Evolutionary conservation across 1,140 invertebrate genomes (phyloP).

Genomic region (Microplitis demolitor): DNA sequence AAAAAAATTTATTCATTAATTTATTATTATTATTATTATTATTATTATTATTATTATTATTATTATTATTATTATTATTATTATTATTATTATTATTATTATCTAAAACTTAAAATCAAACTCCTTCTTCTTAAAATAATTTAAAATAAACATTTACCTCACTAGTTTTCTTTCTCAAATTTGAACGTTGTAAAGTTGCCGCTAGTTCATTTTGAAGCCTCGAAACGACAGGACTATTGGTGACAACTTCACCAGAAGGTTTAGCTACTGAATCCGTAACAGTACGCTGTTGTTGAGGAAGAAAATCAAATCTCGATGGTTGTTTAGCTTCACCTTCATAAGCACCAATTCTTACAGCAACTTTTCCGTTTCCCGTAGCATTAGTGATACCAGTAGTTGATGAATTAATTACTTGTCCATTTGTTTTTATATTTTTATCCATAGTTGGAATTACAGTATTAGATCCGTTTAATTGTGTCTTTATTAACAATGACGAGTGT

Average conservation of each 20-base stretch:
- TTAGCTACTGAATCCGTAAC: constrained; percentile 44
- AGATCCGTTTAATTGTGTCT: constrained; percentile 12
- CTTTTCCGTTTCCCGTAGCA: constrained; percentile 37
- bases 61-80: too few relatives aligned
- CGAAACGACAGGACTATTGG: constrained; percentile 63
- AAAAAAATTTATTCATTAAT: neutral
- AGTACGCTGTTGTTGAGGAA: constrained; percentile 54
- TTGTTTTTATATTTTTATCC: constrained; percentile 19
- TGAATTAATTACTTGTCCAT: constrained; percentile 5
- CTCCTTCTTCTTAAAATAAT: too few relatives aligned
- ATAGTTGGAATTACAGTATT: constrained; percentile 13
- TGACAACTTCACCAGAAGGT: constrained; percentile 23
- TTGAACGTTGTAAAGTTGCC: constrained; percentile 74
- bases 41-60: too few relatives aligned
- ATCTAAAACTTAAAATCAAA: too few relatives aligned
- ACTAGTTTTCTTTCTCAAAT: constrained; percentile 72
- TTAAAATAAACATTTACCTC: constrained; percentile 60
- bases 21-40: too few relatives aligned
- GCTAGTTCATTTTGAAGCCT: constrained; percentile 74
- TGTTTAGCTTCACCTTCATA: constrained; percentile 64
- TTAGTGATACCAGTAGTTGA: neutral
- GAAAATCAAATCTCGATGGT: constrained; percentile 71
- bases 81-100: too few relatives aligned
- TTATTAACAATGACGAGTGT: constrained; percentile 14
- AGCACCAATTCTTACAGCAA: constrained; percentile 55